Evolutionary conservation across 2,113 vertebrate species (phyloP).

Genomic region (Onychostruthus taczanowskii): DNA sequence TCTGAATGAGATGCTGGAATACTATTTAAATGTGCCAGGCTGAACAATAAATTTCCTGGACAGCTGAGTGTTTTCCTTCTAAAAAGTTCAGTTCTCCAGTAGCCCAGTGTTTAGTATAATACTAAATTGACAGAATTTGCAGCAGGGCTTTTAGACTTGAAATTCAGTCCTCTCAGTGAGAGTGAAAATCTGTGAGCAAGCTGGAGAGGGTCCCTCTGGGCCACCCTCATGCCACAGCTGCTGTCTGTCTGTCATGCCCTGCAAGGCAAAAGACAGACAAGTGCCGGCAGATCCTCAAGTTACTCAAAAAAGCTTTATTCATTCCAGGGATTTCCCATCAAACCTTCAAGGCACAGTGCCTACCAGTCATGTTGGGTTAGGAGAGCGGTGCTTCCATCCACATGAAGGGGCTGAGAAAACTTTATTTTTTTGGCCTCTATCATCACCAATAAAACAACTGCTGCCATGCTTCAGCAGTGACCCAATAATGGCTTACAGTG

Average conservation of each 20-base stretch:
- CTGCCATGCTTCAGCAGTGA: neutral
- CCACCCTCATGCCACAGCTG: neutral
- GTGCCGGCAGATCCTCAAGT: neutral
- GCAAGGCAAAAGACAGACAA: neutral
- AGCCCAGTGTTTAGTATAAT: neutral
- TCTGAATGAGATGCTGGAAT: neutral
- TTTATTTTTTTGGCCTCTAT: too few species aligned
- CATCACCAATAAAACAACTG: neutral
- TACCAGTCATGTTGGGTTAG: neutral
- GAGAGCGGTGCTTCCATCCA: neutral
- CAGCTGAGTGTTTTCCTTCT: neutral
- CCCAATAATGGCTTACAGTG: neutral
- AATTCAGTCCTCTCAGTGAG: neutral
- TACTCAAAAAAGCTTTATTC: neutral
- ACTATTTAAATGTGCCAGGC: neutral
- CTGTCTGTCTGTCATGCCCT: rapidly evolving
- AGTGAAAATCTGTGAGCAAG: neutral
- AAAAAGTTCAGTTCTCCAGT: neutral
- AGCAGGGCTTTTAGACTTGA: neutral
- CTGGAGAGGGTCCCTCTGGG: neutral
- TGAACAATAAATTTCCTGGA: neutral
- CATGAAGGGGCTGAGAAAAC: neutral
- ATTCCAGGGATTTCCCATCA: neutral
- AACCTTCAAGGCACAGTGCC: neutral
- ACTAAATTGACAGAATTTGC: neutral